Evolutionary conservation across 2,113 vertebrate species (phyloP).

Genomic region (Mesocricetus auratus): DNA sequence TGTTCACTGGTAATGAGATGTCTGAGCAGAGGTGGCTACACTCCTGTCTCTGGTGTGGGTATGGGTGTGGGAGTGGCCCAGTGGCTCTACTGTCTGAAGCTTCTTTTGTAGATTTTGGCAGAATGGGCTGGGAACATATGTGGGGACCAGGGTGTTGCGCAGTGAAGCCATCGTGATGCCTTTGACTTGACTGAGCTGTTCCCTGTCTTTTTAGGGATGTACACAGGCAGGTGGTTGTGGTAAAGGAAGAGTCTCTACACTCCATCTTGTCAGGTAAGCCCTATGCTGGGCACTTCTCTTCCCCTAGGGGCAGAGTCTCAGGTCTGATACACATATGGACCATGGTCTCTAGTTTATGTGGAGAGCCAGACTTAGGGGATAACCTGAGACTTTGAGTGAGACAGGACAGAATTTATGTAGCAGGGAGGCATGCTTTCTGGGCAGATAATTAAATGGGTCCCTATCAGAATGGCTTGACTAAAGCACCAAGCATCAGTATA

Average conservation of each 20-base stretch:
- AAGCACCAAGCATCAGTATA: background rate
- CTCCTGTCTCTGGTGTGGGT: background rate
- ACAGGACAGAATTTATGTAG: background rate
- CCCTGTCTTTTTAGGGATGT: constrained; percentile 91
- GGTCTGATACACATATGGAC: background rate
- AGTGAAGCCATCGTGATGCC: background rate
- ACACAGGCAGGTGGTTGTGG: constrained; percentile 92
- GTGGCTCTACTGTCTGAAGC: background rate
- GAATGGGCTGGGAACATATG: background rate
- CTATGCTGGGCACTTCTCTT: background rate
- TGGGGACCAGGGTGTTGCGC: background rate
- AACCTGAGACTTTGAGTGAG: background rate
- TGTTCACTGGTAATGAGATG: background rate
- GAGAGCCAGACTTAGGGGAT: background rate
- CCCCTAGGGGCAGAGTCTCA: background rate
- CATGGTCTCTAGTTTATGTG: background rate
- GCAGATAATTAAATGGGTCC: background rate
- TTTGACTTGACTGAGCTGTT: constrained; percentile 43
- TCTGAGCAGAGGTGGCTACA: background rate
- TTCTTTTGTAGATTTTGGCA: background rate
- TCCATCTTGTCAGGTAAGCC: constrained; percentile 94
- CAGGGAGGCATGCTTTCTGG: background rate
- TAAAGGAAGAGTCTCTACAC: constrained; percentile 96
- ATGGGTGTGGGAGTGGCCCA: background rate
- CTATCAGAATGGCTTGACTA: background rate